Conservation (phyloP, 2,797 vertebrate species). For the Falco cherrug region DNA sequence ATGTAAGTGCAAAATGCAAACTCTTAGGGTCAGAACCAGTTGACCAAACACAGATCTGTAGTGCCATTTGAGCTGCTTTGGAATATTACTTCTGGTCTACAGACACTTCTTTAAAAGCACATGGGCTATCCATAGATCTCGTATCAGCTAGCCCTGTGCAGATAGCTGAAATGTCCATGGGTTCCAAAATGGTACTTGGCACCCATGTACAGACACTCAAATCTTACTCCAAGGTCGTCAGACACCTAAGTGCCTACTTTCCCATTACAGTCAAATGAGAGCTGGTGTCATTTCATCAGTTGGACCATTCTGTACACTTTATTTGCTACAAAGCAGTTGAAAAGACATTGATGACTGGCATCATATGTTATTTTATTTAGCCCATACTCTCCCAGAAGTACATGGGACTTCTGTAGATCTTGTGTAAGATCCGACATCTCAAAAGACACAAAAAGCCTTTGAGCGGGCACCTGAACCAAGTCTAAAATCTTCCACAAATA, state of each 20-base stretch:
- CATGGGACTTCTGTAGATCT: background rate
- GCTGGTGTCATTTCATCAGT: background rate
- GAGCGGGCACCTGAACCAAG: background rate
- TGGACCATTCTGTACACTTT: background rate
- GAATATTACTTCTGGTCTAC: background rate
- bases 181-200: background rate
- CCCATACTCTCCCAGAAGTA: background rate
- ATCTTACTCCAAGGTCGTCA: background rate
- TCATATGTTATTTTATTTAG: accelerated
- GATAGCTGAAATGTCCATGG: background rate
- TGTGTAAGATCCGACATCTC: background rate
- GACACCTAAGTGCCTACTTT: background rate
- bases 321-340: background rate
- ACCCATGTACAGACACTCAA: background rate
- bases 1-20: background rate
- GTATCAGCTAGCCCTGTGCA: background rate
- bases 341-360: background rate
- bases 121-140: background rate
- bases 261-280: background rate
- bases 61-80: background rate
- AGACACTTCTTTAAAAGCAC: background rate
- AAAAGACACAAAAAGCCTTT: background rate
- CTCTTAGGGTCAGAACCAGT: background rate
- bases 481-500: background rate
- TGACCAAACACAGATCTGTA: background rate